Evolutionary conservation across 2,888 invertebrate genomes (phyloP), one percentile per base, ranked within the genome.

Genomic region (Nasonovia ribisnigri): DNA sequence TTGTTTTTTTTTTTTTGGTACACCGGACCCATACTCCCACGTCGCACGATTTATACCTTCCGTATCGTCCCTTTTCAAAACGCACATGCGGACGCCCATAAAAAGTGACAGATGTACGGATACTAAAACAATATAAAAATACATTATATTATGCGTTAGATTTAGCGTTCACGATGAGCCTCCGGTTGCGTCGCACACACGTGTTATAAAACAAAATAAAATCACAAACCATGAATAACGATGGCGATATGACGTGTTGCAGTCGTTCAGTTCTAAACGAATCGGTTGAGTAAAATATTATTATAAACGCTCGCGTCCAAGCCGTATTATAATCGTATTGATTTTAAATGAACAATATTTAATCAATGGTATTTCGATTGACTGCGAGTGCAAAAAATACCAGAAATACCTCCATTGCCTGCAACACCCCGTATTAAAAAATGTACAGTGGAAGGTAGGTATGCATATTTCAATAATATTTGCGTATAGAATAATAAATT

Each of bases 111-210:
- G 36, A 77, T 77, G 77, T 77, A 77, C 77, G 77, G 77, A 77
- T 77, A 77, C 77, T 77, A 42, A 77, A 77, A 77, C 36, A 77
- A 77, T 77, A 77, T 77, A 77, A 77, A 77, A 77, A 77, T 77
- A 36, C 36, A 77, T 77, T 77, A 77, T 77, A 77, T 36, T 77
- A 77, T 36, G 77, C 36, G 20, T 36, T 77, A 42, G 77, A 36
- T 77, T 77, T 77, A 77, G 26, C 20, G 36, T 11, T 3, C 20
- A 0, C 77, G 20, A 77, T 77, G 77, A 77, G 8, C 36, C 77
- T 77, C 36, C 36, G 20, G 36, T 77, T 20, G 8, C 36, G 36
- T 36, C 8, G 36, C 36, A 36, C 20, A 77, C 77, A 36, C 77
- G 20, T 77, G 36, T 77, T 20, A 24, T 36, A 20, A 36, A 36